Evolutionary conservation across 2,113 vertebrate genomes (phyloP).

Genomic region (Epinephelus cyanopodus): DNA sequence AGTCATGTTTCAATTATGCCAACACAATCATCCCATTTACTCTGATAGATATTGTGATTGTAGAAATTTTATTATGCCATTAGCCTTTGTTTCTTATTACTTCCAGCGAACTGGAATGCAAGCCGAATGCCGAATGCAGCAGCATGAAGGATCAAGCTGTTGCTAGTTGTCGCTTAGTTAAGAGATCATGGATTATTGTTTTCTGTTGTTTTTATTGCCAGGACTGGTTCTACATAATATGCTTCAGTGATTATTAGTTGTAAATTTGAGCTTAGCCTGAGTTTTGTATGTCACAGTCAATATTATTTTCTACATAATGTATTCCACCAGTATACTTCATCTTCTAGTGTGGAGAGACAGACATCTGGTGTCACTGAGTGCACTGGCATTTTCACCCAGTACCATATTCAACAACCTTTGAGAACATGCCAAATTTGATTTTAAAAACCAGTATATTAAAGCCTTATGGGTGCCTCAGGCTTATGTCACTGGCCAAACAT

Average conservation of each 20-base stretch:
- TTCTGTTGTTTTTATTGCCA: not conserved
- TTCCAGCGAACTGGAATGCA: not conserved
- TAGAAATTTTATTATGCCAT: slow-evolving; percentile 14
- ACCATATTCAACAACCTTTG: not conserved
- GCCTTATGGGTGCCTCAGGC: not conserved
- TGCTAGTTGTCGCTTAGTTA: not conserved
- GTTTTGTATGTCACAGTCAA: not conserved
- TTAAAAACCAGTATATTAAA: not conserved
- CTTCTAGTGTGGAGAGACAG: not conserved
- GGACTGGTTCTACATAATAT: not conserved
- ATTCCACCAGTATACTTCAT: not conserved
- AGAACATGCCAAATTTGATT: not conserved
- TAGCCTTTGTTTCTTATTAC: slow-evolving; percentile 26
- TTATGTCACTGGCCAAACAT: not conserved
- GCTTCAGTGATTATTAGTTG: not conserved
- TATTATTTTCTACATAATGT: not conserved
- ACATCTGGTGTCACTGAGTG: not conserved
- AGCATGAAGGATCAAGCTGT: not conserved
- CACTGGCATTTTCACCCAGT: not conserved
- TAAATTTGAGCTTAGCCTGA: not conserved
- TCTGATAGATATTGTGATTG: slow-evolving; percentile 9
- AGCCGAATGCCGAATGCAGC: not conserved
- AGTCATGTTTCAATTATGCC: slow-evolving; percentile 24
- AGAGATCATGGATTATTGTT: not conserved
- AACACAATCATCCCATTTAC: slow-evolving; percentile 9